A percentile compares a stretch with the other conserved stretches of the same genome.
Conservation (phyloP, 2,113 vertebrate genomes). For the Pelmatolapia mariae region DNA sequence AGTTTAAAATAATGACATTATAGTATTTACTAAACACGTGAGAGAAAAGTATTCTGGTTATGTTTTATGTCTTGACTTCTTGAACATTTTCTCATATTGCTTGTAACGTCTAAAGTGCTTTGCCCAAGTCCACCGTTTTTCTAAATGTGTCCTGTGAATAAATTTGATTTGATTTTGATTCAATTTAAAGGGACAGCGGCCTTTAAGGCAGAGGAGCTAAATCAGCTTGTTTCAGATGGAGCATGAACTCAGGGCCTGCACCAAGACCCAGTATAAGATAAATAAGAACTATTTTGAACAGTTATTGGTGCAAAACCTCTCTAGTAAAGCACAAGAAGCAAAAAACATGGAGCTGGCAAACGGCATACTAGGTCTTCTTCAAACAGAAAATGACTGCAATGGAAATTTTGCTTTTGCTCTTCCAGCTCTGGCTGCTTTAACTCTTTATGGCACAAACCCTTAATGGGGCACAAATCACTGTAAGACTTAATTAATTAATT, state of each 20-base stretch:
- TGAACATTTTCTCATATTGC: not conserved
- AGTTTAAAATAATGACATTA: not conserved
- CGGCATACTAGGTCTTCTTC: not conserved
- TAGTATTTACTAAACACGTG: not conserved
- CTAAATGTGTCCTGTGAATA: not conserved
- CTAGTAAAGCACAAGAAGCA: not conserved
- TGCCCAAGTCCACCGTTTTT: not conserved
- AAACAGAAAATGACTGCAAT: not conserved
- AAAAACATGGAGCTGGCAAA: not conserved
- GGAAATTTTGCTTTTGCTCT: not conserved
- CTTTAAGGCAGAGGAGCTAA: not conserved
- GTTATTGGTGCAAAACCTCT: not conserved
- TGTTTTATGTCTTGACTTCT: not conserved
- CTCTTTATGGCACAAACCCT: not conserved
- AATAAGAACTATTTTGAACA: not conserved
- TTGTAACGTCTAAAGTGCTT: not conserved
- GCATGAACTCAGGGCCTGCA: not conserved
- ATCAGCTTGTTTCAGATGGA: not conserved
- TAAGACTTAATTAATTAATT: not conserved
- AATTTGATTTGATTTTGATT: not conserved
- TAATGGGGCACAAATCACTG: not conserved
- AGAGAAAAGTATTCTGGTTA: not conserved
- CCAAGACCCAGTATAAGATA: not conserved
- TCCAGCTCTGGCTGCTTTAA: not conserved
- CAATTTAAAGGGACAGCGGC: rapidly evolving